Conservation (phyloP, 2,888 invertebrate species). For the Ctena decussata region DNA sequence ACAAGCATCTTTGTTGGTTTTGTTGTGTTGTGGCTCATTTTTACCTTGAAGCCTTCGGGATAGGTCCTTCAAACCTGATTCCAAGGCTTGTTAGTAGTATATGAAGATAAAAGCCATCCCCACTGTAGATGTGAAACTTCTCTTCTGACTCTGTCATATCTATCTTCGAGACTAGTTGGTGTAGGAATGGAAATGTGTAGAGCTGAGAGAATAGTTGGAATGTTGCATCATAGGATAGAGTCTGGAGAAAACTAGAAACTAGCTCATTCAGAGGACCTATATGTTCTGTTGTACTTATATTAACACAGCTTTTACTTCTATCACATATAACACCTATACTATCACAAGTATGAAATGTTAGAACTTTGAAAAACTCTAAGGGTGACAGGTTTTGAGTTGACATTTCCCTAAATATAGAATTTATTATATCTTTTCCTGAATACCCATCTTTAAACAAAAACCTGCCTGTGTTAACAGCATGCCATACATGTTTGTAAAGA, state of each 20-base stretch:
- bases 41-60: conserved; percentile 59
- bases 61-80: conserved; percentile 19
- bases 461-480: conserved; percentile 38
- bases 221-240: conserved; percentile 29
- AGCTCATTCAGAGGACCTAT: not conserved
- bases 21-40: too few relatives aligned
- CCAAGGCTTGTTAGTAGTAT: conserved; percentile 43
- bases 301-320: not conserved
- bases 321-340: not conserved
- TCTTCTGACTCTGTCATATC: not conserved
- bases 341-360: not conserved
- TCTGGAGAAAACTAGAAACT: conserved; percentile 16
- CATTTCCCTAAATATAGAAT: conserved; percentile 17
- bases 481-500: conserved; percentile 25
- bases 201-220: conserved; percentile 49
- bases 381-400: conserved; percentile 11
- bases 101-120: conserved; percentile 42
- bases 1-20: too few relatives aligned
- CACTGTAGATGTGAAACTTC: conserved; percentile 39
- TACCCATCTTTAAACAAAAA: conserved; percentile 52
- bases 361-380: not conserved
- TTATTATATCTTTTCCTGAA: conserved; percentile 19
- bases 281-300: not conserved
- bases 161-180: conserved; percentile 23
- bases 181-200: conserved; percentile 55